Conservation (phyloP, 2,888 invertebrate species). For the Argynnis bischoffii region DNA sequence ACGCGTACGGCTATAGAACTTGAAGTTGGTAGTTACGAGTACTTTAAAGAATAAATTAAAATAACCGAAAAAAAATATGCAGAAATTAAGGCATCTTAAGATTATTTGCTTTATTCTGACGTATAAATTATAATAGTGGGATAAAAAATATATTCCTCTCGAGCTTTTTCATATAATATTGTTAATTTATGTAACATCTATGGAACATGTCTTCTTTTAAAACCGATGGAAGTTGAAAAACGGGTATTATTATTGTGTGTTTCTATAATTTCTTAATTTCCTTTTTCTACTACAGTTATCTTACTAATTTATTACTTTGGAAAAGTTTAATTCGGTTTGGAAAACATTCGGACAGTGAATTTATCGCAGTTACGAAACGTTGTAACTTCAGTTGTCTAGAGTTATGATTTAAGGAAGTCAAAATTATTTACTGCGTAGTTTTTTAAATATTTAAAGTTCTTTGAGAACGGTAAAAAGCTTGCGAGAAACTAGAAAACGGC, state of each 20-base stretch:
- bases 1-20: no score
- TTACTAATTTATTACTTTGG: slow-evolving; percentile 32
- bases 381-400: slow-evolving; percentile 26
- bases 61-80: no score
- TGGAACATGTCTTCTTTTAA: not conserved
- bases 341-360: slow-evolving; percentile 30
- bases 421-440: slow-evolving; percentile 20
- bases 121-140: no score
- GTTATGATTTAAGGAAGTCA: slow-evolving; percentile 32
- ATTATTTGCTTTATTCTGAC: no score
- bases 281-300: slow-evolving; percentile 29
- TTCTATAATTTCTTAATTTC: not conserved
- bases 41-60: no score
- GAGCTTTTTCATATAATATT: no score
- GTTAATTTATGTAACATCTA: no score
- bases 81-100: no score
- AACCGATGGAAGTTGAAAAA: not conserved
- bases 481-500: no score
- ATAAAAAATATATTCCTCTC: no score
- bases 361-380: slow-evolving; percentile 31
- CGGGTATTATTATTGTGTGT: not conserved
- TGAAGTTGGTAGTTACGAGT: no score
- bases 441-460: not conserved
- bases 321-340: slow-evolving; percentile 36
- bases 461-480: no score